Evolutionary conservation across 2,113 vertebrate species (phyloP), one percentile per base, ranked within the genome.

Genomic region (Neoarius graeffei): DNA sequence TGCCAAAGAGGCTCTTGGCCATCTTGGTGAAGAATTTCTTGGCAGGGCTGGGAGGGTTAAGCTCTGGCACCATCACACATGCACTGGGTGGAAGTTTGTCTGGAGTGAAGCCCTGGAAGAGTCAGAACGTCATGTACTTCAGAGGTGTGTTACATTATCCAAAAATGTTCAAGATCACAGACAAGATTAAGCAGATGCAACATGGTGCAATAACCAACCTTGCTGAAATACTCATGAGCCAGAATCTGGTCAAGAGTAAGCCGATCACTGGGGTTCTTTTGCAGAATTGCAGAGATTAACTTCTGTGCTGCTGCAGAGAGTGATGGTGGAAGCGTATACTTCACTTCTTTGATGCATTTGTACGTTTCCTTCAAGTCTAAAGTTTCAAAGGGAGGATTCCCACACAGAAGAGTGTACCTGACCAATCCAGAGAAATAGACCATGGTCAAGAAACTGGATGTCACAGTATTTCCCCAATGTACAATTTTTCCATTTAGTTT

Each of bases 301-400:
- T 99, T 97, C 91, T 97, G 97, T 20, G 98, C 97, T 0, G 97
- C 91, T 1, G 94, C 91, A 4, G 97, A 98, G 69, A 99, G 96
- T 59, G 96, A 95, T 27, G 94, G 92, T 0, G 98, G 98, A 85
- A 99, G 92, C 0, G 94, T 96, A 92, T 98, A 99, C 15, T 95
- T 95, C 84, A 98, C 98, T 89, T 98, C 97, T 93, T 99, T 99
- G 91, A 99, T 99, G 89, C 98, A 99, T 89, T 96, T 97, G 92
- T 99, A 99, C 0, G 98, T 99, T 94, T 99, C 98, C 91, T 99
- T 99, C 90, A 99, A 95, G 95, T 99, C 98, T 0, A 97, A 96
- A 0, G 98, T 99, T 95, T 99, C 98, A 42, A 99, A 99, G 0
- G 98, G 98, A 88, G 98, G 98, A 80, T 90, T 99, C 69, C 98